phyloP scores from a whole-genome alignment of 2,797 vertebrate species.

The Simalia tracyae region DNA sequence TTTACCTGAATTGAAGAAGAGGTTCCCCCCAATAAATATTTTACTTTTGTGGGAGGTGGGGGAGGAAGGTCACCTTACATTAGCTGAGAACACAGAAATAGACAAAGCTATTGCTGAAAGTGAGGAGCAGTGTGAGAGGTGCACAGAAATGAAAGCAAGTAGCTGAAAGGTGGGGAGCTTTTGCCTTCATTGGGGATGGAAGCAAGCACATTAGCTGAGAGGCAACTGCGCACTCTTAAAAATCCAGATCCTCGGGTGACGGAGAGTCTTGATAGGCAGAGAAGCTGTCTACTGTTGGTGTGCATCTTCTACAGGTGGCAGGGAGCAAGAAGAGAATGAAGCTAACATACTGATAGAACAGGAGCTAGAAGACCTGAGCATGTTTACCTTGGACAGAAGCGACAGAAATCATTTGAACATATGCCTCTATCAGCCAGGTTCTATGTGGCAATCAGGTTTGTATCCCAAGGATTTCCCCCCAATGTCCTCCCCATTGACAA shows the following conservation, averaged over 20 bases:
- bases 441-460: not conserved
- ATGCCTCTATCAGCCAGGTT: not conserved
- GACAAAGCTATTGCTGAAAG: not conserved
- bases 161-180: not conserved
- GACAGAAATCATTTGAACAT: not conserved
- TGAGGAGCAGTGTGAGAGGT: not conserved
- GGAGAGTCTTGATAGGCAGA: not conserved
- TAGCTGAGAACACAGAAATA: not conserved
- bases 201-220: not conserved
- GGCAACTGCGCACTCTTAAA: not conserved
- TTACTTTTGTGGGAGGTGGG: not conserved
- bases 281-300: not conserved
- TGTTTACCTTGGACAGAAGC: not conserved
- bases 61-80: not conserved
- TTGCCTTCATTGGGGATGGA: not conserved
- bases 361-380: not conserved
- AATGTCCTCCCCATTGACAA: not conserved
- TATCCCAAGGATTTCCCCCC: not conserved
- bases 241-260: not conserved
- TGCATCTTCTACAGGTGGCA: not conserved
- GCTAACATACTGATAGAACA: not conserved
- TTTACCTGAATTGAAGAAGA: not conserved
- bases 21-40: not conserved
- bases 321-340: not conserved
- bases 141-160: not conserved